These are phyloP conservation scores for Nemoura dubitans DNA, from an alignment of 2,888 invertebrate genomes.

Conservation along the genomic window DNA sequence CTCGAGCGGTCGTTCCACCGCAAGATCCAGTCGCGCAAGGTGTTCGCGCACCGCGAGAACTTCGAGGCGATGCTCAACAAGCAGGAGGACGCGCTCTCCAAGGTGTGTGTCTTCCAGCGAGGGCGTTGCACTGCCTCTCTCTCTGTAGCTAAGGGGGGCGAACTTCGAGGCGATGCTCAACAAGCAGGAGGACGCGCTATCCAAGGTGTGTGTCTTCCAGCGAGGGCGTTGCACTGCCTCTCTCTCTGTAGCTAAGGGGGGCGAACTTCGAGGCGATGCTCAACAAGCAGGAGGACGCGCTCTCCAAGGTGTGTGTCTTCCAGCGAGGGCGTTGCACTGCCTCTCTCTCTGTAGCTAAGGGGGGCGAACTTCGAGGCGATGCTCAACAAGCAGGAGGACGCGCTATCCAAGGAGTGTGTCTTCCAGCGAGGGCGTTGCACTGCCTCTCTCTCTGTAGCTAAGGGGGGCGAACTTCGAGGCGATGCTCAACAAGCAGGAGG, in stretches of 20 bases:
- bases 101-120: too few species aligned
- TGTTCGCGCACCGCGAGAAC: slow-evolving; percentile 89
- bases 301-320: slow-evolving; percentile 77
- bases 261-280: slow-evolving; percentile 90
- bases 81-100: slow-evolving; percentile 80
- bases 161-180: slow-evolving; percentile 87
- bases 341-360: too few species aligned
- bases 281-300: slow-evolving; percentile 83
- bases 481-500: slow-evolving; percentile 85
- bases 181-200: slow-evolving; percentile 83
- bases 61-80: slow-evolving; percentile 88
- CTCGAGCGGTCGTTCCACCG: slow-evolving; percentile 88
- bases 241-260: too few species aligned
- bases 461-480: slow-evolving; percentile 91
- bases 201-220: too few species aligned
- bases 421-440: slow-evolving; percentile 53
- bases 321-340: slow-evolving; percentile 52
- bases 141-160: too few species aligned
- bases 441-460: too few species aligned
- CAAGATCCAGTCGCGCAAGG: slow-evolving; percentile 90
- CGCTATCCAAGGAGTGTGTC: slow-evolving; percentile 77
- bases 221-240: slow-evolving; percentile 52
- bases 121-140: not conserved
- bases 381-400: slow-evolving; percentile 84
- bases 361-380: slow-evolving; percentile 91